phyloP scores from a whole-genome alignment of 1,140 invertebrate genomes.

The Mizuhopecten yessoensis region DNA sequence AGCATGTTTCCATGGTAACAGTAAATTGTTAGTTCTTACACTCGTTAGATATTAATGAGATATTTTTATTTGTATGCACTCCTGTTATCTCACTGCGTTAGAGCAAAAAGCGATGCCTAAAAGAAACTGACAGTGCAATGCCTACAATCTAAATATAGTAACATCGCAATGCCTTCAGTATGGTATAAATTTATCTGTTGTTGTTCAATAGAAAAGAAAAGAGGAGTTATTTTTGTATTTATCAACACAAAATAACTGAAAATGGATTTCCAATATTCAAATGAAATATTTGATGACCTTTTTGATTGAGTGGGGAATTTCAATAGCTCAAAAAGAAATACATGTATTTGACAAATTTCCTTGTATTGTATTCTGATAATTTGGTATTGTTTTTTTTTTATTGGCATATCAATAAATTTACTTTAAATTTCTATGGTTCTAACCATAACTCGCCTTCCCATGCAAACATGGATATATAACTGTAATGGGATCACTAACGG shows the following conservation, averaged over 20 bases:
- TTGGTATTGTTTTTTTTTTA: neutral
- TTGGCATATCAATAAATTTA: neutral
- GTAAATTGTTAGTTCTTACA: neutral
- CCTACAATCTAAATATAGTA: no score
- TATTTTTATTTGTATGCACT: neutral
- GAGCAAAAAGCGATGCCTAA: neutral
- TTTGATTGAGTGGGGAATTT: neutral
- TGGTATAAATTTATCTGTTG: neutral
- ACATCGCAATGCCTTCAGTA: neutral
- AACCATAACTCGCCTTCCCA: no score
- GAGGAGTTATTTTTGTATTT: neutral
- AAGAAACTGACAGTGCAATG: neutral
- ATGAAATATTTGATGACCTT: neutral
- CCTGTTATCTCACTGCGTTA: slow-evolving; percentile 1
- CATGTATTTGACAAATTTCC: no score
- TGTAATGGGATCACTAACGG: neutral
- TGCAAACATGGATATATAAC: no score
- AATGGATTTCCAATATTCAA: neutral
- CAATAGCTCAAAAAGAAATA: neutral
- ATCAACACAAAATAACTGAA: neutral
- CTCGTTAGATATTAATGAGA: neutral
- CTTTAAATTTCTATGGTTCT: neutral
- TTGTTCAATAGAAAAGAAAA: neutral
- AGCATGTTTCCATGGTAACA: neutral
- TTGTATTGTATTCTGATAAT: neutral